Evolutionary conservation across 2,113 vertebrate species (phyloP).

Genomic region (Heptranchias perlo): DNA sequence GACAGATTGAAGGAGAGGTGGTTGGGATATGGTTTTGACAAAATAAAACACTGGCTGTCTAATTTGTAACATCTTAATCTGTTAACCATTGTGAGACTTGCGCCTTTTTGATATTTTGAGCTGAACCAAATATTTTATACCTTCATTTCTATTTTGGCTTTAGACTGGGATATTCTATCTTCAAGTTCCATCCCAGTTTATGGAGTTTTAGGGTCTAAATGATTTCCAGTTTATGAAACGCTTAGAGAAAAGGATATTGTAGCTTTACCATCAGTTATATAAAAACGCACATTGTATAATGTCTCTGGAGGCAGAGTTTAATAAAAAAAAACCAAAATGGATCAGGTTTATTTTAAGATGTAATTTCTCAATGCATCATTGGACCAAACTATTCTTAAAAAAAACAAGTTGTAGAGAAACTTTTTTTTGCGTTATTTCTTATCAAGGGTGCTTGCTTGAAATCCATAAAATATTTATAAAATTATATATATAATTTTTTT

Average conservation of each 20-base stretch:
- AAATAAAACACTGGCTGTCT: not conserved
- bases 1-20: not conserved
- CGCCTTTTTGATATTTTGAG: not conserved
- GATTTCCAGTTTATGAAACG: not conserved
- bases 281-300: not conserved
- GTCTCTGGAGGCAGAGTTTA: not conserved
- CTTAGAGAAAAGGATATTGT: not conserved
- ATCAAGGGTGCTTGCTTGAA: not conserved
- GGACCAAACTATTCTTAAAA: slow-evolving; percentile 16
- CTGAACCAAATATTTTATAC: not conserved
- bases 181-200: not conserved
- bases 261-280: not conserved
- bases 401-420: slow-evolving; percentile 7
- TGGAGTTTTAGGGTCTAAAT: not conserved
- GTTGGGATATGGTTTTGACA: not conserved
- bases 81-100: not conserved
- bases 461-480: slow-evolving; percentile 34
- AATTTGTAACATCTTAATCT: not conserved
- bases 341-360: not conserved
- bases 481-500: slow-evolving; percentile 8
- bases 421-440: not conserved
- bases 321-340: not conserved
- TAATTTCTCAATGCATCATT: slow-evolving; percentile 4
- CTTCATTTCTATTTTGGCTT: not conserved
- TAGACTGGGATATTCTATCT: not conserved